Conservation (phyloP, 2,113 vertebrate species). For the Lanius ludovicianus region DNA sequence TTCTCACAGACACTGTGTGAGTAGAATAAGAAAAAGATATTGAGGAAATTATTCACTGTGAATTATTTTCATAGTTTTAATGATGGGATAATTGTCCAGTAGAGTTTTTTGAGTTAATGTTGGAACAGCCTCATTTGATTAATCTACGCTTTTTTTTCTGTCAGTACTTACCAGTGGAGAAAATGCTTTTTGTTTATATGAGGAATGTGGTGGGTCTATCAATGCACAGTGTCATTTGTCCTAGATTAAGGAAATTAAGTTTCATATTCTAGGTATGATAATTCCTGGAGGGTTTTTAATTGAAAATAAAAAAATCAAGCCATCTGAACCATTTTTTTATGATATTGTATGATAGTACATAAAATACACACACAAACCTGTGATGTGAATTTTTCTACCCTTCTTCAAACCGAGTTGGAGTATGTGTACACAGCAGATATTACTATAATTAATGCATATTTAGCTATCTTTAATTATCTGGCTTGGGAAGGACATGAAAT, state of each 20-base stretch:
- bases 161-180: not conserved
- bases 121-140: not conserved
- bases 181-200: not conserved
- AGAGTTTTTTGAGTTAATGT: not conserved
- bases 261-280: not conserved
- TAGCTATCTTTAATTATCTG: not conserved
- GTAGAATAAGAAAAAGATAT: not conserved
- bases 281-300: not conserved
- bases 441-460: not conserved
- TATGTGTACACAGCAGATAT: not conserved
- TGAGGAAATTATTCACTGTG: not conserved
- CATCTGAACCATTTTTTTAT: rapidly evolving
- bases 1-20: not conserved
- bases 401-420: not conserved
- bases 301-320: not conserved
- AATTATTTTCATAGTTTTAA: not conserved
- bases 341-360: not conserved
- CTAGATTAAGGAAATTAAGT: not conserved
- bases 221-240: not conserved
- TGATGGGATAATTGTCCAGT: not conserved
- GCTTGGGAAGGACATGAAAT: not conserved
- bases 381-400: not conserved
- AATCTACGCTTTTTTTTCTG: not conserved
- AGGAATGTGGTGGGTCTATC: not conserved
- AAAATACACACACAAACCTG: not conserved